phyloP scores from a whole-genome alignment of 2,113 vertebrate genomes.

The Syngnathus typhle region DNA sequence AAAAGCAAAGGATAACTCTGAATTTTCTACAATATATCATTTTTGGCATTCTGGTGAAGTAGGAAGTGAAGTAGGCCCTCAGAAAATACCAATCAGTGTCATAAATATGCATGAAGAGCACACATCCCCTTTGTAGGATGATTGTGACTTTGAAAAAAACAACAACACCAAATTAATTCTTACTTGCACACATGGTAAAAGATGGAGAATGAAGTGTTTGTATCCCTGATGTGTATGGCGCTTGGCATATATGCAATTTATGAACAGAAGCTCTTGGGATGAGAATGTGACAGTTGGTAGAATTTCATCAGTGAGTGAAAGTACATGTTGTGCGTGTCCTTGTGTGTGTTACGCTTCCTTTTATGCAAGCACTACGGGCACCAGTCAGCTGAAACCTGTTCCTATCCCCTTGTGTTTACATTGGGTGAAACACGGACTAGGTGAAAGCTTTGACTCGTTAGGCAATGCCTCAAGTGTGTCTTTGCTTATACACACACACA shows the following conservation, averaged over 20 bases:
- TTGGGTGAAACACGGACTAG: conserved; percentile 44
- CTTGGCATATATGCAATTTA: not conserved
- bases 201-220: conserved; percentile 8
- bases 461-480: conserved; percentile 43
- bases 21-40: conserved; percentile 42
- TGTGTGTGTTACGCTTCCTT: conserved; percentile 1
- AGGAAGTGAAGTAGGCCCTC: conserved; percentile 50
- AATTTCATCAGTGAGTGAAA: conserved; percentile 5
- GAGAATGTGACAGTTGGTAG: conserved; percentile 1
- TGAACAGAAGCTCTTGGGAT: conserved; percentile 5
- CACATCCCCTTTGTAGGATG: conserved; percentile 12
- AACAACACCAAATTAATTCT: conserved; percentile 23
- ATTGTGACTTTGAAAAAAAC: conserved; percentile 13
- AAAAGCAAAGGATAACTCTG: conserved; percentile 64
- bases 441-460: conserved; percentile 62
- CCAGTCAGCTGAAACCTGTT: conserved; percentile 43
- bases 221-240: conserved; percentile 1
- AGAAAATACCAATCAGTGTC: conserved; percentile 41
- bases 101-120: conserved; percentile 43
- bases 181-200: not conserved
- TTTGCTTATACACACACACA: conserved; percentile 12
- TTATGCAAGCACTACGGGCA: conserved; percentile 26
- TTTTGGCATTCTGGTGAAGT: conserved; percentile 56
- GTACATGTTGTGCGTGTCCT: not conserved
- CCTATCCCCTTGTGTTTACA: conserved; percentile 41